phyloP scores from a whole-genome alignment of 1,140 invertebrate species.

The Vollenhovia emeryi region DNA sequence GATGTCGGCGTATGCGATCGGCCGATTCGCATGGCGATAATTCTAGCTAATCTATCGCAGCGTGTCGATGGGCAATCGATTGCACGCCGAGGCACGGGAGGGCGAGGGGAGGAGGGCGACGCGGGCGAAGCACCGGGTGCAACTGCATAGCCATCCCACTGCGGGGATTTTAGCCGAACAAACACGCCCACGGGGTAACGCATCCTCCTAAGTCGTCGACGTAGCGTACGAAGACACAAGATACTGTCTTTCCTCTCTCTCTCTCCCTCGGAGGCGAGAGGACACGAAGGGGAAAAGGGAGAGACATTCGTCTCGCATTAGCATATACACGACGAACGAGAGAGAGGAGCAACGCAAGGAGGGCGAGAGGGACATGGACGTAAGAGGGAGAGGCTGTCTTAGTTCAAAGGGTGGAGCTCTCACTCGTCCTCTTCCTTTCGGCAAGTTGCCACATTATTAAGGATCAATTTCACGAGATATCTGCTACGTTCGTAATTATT shows the following conservation, averaged over 20 bases:
- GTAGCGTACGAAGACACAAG: constrained; percentile 73
- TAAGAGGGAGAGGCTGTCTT: constrained; percentile 51
- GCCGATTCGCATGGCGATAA: constrained; percentile 64
- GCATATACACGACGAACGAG: constrained; percentile 81
- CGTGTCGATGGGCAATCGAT: constrained; percentile 74
- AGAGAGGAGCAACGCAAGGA: constrained; percentile 61
- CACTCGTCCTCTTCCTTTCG: constrained; percentile 44
- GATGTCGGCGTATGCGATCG: constrained; percentile 1
- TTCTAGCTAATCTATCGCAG: constrained; percentile 73
- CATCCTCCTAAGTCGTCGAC: constrained; percentile 74
- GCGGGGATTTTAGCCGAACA: constrained; percentile 76
- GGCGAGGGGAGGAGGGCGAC: neutral
- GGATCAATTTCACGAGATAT: constrained; percentile 49
- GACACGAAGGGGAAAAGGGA: constrained; percentile 65
- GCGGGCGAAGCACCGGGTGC: constrained; percentile 57
- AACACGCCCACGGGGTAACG: constrained; percentile 78
- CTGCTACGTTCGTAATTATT: constrained; percentile 5
- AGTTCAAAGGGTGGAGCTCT: constrained; percentile 60
- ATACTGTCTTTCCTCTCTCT: constrained; percentile 66
- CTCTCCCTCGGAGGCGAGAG: constrained; percentile 43
- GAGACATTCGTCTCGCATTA: constrained; percentile 83
- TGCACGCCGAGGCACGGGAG: neutral
- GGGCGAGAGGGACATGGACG: constrained; percentile 29
- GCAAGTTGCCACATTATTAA: constrained; percentile 16
- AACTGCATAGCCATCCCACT: constrained; percentile 74